Base-by-base conservation (phyloP, 1,140 invertebrate species). In the Drosophila tristis region DNA sequence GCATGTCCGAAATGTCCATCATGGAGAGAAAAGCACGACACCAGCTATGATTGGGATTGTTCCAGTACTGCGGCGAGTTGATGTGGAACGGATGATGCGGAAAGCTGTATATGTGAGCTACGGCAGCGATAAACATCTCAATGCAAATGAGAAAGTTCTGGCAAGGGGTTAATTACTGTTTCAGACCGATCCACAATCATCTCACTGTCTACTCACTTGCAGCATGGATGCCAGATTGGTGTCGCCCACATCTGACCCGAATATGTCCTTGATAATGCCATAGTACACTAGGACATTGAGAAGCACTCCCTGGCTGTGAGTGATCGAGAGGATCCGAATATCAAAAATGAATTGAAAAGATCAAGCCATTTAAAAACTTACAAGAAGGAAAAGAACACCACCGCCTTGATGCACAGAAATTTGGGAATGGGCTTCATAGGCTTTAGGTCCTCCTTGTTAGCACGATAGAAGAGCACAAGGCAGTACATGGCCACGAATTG, bases 341-440 rank as follows among this genome's bases (percentile, higher is more conserved):
- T 8, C 29, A 45, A 43, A 13, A 2, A 25, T 16, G 11, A 15
- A 25, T 7, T 9, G 1, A 11, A 9, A 20, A 1, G 9, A 16
- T 4, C 4, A 6, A 45, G 13, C 8, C 9, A 4, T 23, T 2
- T 4, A 5, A 5, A 2, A 2, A 96, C 97, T 96, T 95, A 98
- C 98, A 98, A 99, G 93, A 99, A 99, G 58, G 98, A 98, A 87
- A 99, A 98, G 93, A 99, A 99, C 11, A 99, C 97, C 58, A 99
- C 98, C 85, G 97, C 96, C 94, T 99, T 99, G 66, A 99, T 98
- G 92, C 98, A 99, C n/a, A 99, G 93, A 93, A 99, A 99, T 93
- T 99, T 99, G 61, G 97, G 96, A 74, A 99, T 94, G 6, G 98
- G 98, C 87, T 96, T 96, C 95, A 99, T 98, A 15, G 98, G 97